Conservation (phyloP, 2,113 vertebrate genomes). For the Nerophis lumbriciformis region DNA sequence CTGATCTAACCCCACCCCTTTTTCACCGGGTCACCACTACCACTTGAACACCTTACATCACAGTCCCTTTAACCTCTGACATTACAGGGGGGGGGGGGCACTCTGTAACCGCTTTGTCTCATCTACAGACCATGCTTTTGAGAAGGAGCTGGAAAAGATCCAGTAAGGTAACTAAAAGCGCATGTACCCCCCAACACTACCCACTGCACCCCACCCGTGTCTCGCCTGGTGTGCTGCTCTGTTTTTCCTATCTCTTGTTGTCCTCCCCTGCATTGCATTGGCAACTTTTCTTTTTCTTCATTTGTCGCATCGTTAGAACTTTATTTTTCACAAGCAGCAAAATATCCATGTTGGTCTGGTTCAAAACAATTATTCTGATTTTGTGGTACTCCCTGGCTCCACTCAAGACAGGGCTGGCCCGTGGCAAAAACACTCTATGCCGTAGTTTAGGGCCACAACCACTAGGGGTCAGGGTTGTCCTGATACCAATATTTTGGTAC, state of each 20-base stretch:
- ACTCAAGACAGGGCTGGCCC: too few relatives aligned
- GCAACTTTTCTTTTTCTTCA: constrained; percentile 24
- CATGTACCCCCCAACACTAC: constrained; percentile 67
- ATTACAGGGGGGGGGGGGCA: constrained; percentile 48
- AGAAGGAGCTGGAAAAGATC: constrained; percentile 99
- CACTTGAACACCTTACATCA: constrained; percentile 19
- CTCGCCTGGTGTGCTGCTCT: constrained; percentile 42
- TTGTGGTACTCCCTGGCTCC: too few relatives aligned
- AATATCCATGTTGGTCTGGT: constrained; percentile 18
- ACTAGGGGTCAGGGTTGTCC: too few relatives aligned
- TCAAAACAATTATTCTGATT: too few relatives aligned
- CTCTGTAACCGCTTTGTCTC: constrained; percentile 92
- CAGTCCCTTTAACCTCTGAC: constrained; percentile 39
- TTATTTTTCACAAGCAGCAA: constrained; percentile 69
- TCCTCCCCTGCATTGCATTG: constrained; percentile 31
- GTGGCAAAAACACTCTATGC: too few relatives aligned
- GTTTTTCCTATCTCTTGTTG: constrained; percentile 26
- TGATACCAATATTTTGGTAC: too few relatives aligned
- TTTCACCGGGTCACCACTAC: constrained; percentile 36
- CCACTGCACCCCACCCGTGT: constrained; percentile 51
- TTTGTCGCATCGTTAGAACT: constrained; percentile 28
- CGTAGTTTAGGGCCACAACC: too few relatives aligned
- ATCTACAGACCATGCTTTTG: constrained; percentile 97
- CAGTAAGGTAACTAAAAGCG: constrained; percentile 93
- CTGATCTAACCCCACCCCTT: constrained; percentile 12